Evolutionary conservation across 2,797 vertebrate genomes (phyloP).

Genomic region (Chrosomus eos): DNA sequence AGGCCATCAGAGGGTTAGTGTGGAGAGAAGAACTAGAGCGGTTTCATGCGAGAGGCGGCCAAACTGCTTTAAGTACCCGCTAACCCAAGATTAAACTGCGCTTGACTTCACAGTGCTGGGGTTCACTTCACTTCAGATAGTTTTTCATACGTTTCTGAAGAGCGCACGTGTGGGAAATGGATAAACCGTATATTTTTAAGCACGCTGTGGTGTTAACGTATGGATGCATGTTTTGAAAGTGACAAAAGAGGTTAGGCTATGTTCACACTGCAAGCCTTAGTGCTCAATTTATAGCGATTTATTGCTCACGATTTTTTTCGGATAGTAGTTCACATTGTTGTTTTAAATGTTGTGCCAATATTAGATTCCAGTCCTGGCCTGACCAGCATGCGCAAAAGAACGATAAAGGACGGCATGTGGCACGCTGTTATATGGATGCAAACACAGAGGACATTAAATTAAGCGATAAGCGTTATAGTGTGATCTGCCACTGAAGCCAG

Average conservation of each 20-base stretch:
- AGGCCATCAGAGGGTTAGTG: conserved; percentile 30
- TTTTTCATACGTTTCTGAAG: conserved; percentile 1
- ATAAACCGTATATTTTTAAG: background rate
- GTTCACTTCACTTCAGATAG: conserved; percentile 23
- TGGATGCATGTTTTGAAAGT: background rate
- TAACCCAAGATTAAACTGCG: conserved; percentile 45
- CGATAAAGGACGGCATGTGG: no score
- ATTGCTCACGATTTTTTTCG: no score
- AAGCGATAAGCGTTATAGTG: no score
- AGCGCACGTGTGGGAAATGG: background rate
- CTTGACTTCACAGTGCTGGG: conserved; percentile 44
- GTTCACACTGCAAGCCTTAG: no score
- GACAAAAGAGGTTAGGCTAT: background rate
- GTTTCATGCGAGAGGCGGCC: conserved; percentile 53
- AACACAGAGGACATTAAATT: no score
- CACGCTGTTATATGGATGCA: no score
- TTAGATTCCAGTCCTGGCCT: no score
- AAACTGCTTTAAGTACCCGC: conserved; percentile 50
- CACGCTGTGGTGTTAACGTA: background rate
- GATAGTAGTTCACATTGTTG: no score
- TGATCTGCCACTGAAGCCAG: no score
- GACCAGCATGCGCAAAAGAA: no score
- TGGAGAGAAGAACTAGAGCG: conserved; percentile 30
- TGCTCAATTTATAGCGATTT: no score
- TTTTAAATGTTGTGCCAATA: no score